phyloP scores from a whole-genome alignment of 2,113 vertebrate genomes.

The Sturnira hondurensis region DNA sequence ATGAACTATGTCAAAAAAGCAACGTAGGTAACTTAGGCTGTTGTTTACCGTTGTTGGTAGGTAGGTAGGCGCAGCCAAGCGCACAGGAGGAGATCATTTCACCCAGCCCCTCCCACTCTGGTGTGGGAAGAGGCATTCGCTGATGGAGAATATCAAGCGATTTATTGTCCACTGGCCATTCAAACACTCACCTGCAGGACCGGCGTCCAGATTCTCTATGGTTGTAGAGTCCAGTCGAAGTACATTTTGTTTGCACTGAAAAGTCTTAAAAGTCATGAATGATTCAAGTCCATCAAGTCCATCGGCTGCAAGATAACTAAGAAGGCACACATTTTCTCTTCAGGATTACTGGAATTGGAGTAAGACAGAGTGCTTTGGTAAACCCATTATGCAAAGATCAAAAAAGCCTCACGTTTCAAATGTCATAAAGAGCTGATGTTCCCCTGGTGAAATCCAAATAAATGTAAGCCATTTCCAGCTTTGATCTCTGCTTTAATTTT shows the following conservation, averaged over 20 bases:
- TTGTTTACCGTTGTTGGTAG: not conserved
- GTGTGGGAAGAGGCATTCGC: not conserved
- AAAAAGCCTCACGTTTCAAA: constrained; percentile 65
- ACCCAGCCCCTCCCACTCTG: constrained; percentile 19
- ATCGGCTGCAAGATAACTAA: constrained; percentile 62
- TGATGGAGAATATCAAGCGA: not conserved
- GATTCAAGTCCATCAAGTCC: constrained; percentile 51
- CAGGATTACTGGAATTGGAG: constrained; percentile 66
- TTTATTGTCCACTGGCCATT: constrained; percentile 44
- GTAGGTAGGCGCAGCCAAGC: not conserved
- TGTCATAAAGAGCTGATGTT: constrained; percentile 57
- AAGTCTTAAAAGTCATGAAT: constrained; percentile 41
- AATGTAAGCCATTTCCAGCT: constrained; percentile 65
- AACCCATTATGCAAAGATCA: constrained; percentile 62
- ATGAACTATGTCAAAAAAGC: not conserved
- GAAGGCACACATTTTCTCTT: constrained; percentile 31
- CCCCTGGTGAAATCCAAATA: constrained; percentile 62
- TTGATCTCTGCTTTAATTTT: constrained; percentile 73
- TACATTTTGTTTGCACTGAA: constrained; percentile 57
- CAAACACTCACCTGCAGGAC: constrained; percentile 4
- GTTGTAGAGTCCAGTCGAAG: constrained; percentile 33
- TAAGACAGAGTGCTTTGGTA: constrained; percentile 64
- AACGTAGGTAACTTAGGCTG: not conserved
- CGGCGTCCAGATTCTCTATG: constrained; percentile 44
- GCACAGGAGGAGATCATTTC: constrained; percentile 19